Evolutionary conservation across 2,888 invertebrate genomes (phyloP).

Genomic region (Kryphioiulus occultus): DNA sequence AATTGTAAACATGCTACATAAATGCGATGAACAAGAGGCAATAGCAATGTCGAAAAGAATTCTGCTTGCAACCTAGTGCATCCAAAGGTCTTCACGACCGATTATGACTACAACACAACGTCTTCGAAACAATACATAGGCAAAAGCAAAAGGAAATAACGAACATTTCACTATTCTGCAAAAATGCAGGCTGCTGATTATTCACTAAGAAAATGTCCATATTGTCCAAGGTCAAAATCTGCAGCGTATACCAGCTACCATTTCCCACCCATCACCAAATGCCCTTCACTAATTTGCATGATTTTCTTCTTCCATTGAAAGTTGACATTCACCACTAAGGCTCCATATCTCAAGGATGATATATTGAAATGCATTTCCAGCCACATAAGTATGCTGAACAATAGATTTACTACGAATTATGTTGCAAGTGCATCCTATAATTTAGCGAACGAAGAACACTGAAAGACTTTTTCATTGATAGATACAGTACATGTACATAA

Average conservation of each 20-base stretch:
- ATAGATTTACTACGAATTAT: too few species aligned
- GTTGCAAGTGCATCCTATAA: too few species aligned
- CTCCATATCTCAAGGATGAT: not conserved
- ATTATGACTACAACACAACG: not conserved
- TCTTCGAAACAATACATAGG: not conserved
- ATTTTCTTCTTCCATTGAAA: not conserved
- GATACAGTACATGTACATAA: too few species aligned
- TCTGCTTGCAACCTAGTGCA: not conserved
- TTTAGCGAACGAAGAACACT: too few species aligned
- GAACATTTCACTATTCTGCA: not conserved
- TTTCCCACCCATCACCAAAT: not conserved
- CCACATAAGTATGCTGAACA: not conserved
- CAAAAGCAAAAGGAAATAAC: not conserved
- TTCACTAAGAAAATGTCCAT: not conserved
- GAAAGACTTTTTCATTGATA: too few species aligned
- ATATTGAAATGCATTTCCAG: not conserved
- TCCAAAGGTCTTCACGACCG: not conserved
- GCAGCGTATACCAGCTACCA: not conserved
- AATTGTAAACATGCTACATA: constrained; percentile 31
- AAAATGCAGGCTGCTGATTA: too few species aligned
- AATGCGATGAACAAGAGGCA: constrained; percentile 11
- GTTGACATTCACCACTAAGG: not conserved
- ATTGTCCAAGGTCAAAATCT: not conserved
- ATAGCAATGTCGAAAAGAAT: not conserved
- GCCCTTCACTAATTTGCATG: not conserved